Evolutionary conservation across 1,140 invertebrate genomes (phyloP), one percentile per base, ranked within the genome.

Genomic region (Spodoptera litura): DNA sequence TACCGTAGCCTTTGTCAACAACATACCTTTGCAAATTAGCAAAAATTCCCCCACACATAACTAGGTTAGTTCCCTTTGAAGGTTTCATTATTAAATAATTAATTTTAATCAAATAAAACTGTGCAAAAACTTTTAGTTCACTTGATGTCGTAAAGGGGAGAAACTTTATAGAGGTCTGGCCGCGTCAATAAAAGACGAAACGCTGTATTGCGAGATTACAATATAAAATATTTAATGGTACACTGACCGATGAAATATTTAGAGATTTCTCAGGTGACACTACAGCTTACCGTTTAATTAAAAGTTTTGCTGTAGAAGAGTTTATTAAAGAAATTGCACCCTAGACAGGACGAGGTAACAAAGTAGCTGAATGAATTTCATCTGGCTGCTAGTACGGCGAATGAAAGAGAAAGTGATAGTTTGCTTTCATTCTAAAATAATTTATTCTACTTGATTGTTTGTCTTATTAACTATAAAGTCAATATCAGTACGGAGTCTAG

Each of bases 111-210:
- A 73, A 64, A 82, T 35, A 62, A 72, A 78, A 68, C 58, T 53
- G 62, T 31, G 52, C 56, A 79, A 79, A 79, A 77, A 74, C 38
- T 68, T 59, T 56, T 52, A 74, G 61, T 58, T 61, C 53, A 51
- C 12, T 44, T 58, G n/a, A 5, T 35, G 52, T 85, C 82, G 77
- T 87, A 85, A 85, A 87, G 81, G 31, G 77, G 64, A 20, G 25
- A 2, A 74, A 79, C 80, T 87, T 85, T 85, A 87, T 81, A 66
- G 81, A 73, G 82, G 81, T 71, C 80, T 53, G 66, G 38, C 66
- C 8, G 80, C 20, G 58, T 78, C 80, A 74, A 84, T 84, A 84
- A 84, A 84, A 77, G 61, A 53, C 27, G 35, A 51, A 75, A 51
- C 15, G 44, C 74, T 53, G 74, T 55, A 64, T 38, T 25, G 25